Base-by-base conservation (phyloP, 2,888 invertebrate genomes). In the Seira ritae region DNA sequence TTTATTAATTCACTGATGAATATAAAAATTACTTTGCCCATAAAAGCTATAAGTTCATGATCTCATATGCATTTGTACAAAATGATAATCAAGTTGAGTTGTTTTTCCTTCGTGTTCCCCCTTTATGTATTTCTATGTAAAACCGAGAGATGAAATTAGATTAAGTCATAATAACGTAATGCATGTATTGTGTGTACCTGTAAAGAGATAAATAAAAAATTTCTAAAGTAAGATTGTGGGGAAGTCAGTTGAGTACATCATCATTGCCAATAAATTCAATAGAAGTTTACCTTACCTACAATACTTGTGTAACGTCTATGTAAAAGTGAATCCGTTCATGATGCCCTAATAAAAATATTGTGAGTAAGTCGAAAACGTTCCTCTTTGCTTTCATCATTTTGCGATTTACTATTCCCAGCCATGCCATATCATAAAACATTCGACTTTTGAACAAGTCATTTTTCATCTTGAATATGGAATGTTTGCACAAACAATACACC, bases 171-270 rank as follows among this genome's bases (percentile, higher is more conserved):
- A n/a, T n/a, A 31, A 50, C 17, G 12, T 50, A 50, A 50, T 50
- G 50, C 50, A 50, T 50, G 50, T 50, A 50, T 50, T 50, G 50
- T 50, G 12, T 50, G 50, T 50, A 50, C 50, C 50, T 50, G 50
- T 50, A 50, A 50, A 50, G 50, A 50, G 50, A 50, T 50, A 50
- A 50, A 50, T 50, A 50, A 50, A 50, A 50, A 50, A n/a, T 50
- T 50, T 50, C 50, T 15, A 50, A 50, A 50, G 8, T 31, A 31
- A 31, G 31, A 31, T 31, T 31, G 31, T 50, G 15, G n/a, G n/a
- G n/a, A n/a, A n/a, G n/a, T n/a, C n/a, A n/a, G n/a, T n/a, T 15
- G 50, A 50, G 15, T 50, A 50, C 50, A 50, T 31, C 50, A 15
- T 50, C 12, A 50, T 50, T 12, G 50, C 50, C 50, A 50, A 50